Percentiles rank a stretch among this genome's conserved stretches.
These are phyloP conservation scores for Mus caroli DNA, from an alignment of 2,797 vertebrate species.

Conservation along the genomic window DNA sequence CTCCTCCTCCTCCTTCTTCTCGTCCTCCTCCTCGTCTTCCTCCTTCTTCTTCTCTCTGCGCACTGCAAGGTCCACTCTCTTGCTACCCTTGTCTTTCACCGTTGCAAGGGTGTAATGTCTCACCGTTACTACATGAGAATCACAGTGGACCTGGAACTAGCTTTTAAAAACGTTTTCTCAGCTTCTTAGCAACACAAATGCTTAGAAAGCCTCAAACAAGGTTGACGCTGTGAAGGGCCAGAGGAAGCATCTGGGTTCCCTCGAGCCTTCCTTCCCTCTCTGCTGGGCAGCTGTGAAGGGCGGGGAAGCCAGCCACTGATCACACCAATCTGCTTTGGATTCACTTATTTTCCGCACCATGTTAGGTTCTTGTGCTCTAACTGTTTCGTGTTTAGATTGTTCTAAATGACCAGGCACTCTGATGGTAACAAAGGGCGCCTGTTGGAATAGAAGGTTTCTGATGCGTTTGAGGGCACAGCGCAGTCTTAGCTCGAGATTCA, in stretches of 20 bases:
- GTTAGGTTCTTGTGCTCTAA: not conserved
- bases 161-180: not conserved
- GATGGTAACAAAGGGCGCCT: not conserved
- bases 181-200: slow-evolving; percentile 1
- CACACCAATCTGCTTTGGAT: not conserved
- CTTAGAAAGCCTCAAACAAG: slow-evolving; percentile 7
- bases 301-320: not conserved
- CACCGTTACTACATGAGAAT: not conserved
- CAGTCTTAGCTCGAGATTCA: not conserved
- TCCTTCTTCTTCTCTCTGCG: not conserved
- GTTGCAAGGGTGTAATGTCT: not conserved
- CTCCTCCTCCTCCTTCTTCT: too few relatives aligned
- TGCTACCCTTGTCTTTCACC: not conserved
- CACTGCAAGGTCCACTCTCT: not conserved
- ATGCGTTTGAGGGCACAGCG: not conserved
- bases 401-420: not conserved
- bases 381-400: slow-evolving; percentile 8
- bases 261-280: not conserved
- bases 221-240: not conserved
- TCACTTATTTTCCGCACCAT: not conserved
- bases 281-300: not conserved
- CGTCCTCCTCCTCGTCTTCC: too few relatives aligned
- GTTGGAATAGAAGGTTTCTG: not conserved
- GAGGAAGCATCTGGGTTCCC: not conserved
- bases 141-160: not conserved